Conservation (phyloP, 2,797 vertebrate species). For the Mormyrus hasselquistii region DNA sequence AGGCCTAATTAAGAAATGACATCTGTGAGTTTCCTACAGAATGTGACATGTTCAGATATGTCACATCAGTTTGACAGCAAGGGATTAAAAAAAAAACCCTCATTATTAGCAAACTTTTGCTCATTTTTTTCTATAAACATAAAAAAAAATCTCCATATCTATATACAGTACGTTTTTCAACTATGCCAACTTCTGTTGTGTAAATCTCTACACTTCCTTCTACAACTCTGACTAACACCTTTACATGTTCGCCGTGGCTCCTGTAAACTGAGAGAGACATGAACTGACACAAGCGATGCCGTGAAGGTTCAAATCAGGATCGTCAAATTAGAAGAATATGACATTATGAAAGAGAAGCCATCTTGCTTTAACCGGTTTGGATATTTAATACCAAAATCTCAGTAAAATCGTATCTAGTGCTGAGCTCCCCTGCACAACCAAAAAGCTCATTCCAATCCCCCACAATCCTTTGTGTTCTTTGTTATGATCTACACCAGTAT, state of each 20-base stretch:
- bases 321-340: not conserved
- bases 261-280: not conserved
- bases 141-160: not conserved
- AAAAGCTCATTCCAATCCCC: not conserved
- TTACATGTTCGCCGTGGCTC: not conserved
- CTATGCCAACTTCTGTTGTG: not conserved
- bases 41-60: constrained; percentile 8
- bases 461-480: constrained; percentile 6
- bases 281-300: not conserved
- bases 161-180: not conserved
- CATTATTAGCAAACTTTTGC: constrained; percentile 2
- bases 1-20: constrained; percentile 14
- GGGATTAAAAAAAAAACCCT: not conserved
- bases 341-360: not conserved
- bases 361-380: not conserved
- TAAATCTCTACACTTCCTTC: not conserved
- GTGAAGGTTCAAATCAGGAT: not conserved
- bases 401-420: not conserved
- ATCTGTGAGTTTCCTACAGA: not conserved
- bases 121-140: not conserved
- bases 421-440: not conserved
- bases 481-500: constrained; percentile 4
- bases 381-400: constrained; percentile 1
- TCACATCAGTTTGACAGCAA: constrained; percentile 11
- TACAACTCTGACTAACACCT: not conserved